Evolutionary conservation across 2,797 vertebrate genomes (phyloP), one percentile per base, ranked within the genome.

Genomic region (Bryconaethiops microstoma): DNA sequence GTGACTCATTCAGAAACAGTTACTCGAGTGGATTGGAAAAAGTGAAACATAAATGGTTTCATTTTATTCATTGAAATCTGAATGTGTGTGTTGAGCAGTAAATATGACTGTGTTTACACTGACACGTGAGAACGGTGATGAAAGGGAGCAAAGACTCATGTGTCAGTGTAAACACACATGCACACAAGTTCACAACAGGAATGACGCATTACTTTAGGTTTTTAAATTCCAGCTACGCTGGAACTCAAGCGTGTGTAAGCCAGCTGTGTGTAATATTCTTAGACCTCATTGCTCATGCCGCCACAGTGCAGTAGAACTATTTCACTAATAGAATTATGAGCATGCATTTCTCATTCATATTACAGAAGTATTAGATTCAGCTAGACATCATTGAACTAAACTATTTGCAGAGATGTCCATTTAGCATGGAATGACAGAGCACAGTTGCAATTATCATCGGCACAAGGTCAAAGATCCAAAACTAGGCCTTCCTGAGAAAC

Each of bases 231-330:
- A n/a, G 39, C 64, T 14, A 6, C 62, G n/a, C 48, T 14, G 45
- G 5, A 71, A 45, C 52, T 64, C 82, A 54, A 81, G 35, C 55
- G 52, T 23, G 45, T 52, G 13, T 25, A 68, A 76, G 63, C 52
- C 60, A 40, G 25, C 72, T 81, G 59, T 71, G 45, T 52, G 54
- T 72, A 48, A 70, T 60, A 75, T 76, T 40, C 55, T 14, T 60
- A 72, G 45, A 76, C 17, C 68, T 55, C 42, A 29, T 29, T 80
- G 19, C 19, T 50, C 7, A 19, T 23, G 29, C 10, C 16, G 17
- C 9, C 8, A 79, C 35, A 35, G 21, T 25, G 64, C 17, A 25
- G 42, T 21, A 77, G 76, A 40, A 7, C 5, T 21, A 50, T 21
- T 69, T 69, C 7, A 17, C 48, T 52, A 54, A 29, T 39, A 79